Percentiles rank a stretch among this genome's conserved stretches.
Conservation (phyloP, 2,797 vertebrate species). For the Scomberomorus guttatus region DNA sequence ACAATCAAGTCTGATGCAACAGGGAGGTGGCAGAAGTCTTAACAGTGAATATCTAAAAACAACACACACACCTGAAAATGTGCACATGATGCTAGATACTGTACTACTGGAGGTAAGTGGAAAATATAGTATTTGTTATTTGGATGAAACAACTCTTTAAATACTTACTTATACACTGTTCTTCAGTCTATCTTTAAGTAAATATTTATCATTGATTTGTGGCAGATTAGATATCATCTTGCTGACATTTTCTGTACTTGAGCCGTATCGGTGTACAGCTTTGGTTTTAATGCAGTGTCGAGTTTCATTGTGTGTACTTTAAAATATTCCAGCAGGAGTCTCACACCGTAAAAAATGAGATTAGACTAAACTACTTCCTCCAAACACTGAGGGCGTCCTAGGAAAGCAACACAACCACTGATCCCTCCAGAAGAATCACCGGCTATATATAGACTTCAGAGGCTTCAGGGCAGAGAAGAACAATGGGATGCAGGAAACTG, state of each 20-base stretch:
- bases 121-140: neutral
- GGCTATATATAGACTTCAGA: conserved; percentile 78
- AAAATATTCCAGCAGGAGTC: conserved; percentile 30
- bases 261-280: neutral
- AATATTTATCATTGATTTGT: neutral
- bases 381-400: conserved; percentile 62
- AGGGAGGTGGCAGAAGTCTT: neutral
- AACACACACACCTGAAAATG: neutral
- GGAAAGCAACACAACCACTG: conserved; percentile 60
- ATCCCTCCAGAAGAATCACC: conserved; percentile 63
- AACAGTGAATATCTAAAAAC: neutral
- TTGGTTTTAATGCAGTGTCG: conserved; percentile 5
- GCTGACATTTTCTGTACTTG: conserved; percentile 1
- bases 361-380: conserved; percentile 64
- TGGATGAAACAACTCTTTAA: conserved; percentile 1
- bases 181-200: neutral
- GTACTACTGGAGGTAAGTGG: too few relatives aligned
- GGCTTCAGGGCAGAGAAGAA: conserved; percentile 62
- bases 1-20: too few relatives aligned
- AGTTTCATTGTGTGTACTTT: conserved; percentile 21
- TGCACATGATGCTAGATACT: neutral
- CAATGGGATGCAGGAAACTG: conserved; percentile 72
- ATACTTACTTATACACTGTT: neutral
- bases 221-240: neutral
- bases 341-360: conserved; percentile 58